Base-by-base conservation (phyloP, 2,113 vertebrate genomes). In the Chloroceryle aenea region DNA sequence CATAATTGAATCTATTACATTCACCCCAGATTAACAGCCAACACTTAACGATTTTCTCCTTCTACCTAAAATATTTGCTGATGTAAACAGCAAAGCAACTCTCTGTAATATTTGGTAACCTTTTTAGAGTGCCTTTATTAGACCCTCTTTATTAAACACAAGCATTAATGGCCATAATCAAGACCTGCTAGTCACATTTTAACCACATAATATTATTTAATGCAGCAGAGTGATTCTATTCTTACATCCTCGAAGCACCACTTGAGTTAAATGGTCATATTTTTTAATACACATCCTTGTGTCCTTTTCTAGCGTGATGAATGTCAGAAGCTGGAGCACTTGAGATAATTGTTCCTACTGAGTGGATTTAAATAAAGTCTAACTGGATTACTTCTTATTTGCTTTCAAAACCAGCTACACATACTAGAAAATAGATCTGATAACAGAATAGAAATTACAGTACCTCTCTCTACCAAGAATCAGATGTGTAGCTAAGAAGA, bases 301-400 rank as follows among this genome's bases (percentile, higher is more conserved):
- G 43, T 64, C 88, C 48, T 80, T 80, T 87, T 56, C 66, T 8
- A 50, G 67, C 0, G 2, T 94, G 84, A 96, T 62, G 52, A 61
- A 95, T 77, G 77, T 91, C 87, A 93, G 85, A 86, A 94, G 87
- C 71, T 59, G 34, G 13, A 88, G 58, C 75, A 93, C 69, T 96
- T 67, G 72, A 97, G 91, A 79, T 84, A 94, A 95, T 76, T 80
- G 45, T 61, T 91, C 68, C 63, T 66, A n/a, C 22, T 56, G 84
- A 73, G 91, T 84, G 89, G 64, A 80, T 86, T 93, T 78, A 64
- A 92, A 92, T 85, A 62, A 93, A 79, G 43, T 84, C 87, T 96
- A 95, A 96, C 69, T 64, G n/a, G 27, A 96, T 97, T 96, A 94
- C 30, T 76, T 94, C 67, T 77, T 75, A 87, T 87, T 95, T 79